Conservation (phyloP, 92 coral and sea anemone species). For the Galaxea fascicularis region DNA sequence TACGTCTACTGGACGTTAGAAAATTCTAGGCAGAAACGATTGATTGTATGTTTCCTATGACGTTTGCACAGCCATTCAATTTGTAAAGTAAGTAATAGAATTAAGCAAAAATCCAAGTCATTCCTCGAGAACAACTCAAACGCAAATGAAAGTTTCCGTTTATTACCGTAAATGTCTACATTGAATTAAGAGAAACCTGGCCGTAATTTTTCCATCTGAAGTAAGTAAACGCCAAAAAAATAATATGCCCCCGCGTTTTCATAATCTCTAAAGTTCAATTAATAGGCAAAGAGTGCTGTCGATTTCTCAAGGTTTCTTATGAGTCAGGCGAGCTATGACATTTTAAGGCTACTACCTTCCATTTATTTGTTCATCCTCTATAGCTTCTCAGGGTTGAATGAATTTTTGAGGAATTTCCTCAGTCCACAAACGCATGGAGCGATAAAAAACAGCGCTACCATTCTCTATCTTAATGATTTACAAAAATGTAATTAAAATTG, state of each 20-base stretch:
- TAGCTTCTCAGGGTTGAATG: neutral
- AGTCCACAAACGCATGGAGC: neutral
- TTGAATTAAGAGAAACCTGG: neutral
- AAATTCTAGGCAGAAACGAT: no score
- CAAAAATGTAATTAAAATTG: constrained; percentile 18
- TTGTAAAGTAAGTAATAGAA: neutral
- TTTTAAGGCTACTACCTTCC: neutral
- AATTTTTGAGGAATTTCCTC: neutral
- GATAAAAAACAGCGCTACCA: neutral
- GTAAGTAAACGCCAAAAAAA: neutral
- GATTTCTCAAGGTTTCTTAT: neutral
- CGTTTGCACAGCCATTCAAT: no score
- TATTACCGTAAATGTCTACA: neutral
- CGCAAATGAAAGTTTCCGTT: neutral
- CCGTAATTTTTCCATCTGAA: neutral
- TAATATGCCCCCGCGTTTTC: neutral
- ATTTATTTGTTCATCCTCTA: neutral
- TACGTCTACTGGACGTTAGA: no score
- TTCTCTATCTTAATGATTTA: neutral
- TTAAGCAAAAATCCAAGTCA: no score
- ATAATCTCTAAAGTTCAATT: neutral
- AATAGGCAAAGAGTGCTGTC: neutral
- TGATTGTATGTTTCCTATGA: no score
- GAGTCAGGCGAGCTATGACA: neutral
- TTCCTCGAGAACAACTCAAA: neutral